Conservation (phyloP, 92 coral and sea anemone genomes). For the Phenganax marumi region DNA sequence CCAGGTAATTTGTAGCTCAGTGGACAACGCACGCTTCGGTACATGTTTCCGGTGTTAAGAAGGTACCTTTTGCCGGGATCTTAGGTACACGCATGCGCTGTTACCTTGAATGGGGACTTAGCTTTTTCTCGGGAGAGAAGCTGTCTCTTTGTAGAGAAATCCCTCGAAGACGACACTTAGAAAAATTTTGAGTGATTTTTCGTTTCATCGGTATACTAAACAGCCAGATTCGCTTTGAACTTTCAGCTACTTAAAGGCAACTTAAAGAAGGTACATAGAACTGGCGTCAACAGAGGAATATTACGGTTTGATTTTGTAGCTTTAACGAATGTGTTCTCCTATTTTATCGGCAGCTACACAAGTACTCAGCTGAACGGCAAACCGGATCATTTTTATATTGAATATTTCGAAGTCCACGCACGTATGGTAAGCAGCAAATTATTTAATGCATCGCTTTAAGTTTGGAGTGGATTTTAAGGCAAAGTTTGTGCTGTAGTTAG, state of each 20-base stretch:
- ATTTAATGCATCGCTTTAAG: not conserved
- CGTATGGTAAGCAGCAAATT: slow-evolving; percentile 25
- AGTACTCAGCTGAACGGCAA: not conserved
- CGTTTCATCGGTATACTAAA: slow-evolving; percentile 63
- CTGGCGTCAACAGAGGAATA: slow-evolving; percentile 46
- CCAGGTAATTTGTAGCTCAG: too few species aligned
- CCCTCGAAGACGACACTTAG: slow-evolving; percentile 83
- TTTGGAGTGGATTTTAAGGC: not conserved
- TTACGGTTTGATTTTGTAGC: slow-evolving; percentile 49
- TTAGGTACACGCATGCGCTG: slow-evolving; percentile 79
- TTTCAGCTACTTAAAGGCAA: slow-evolving; percentile 18
- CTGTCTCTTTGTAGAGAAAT: slow-evolving; percentile 66
- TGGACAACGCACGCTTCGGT: not conserved
- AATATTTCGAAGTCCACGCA: not conserved
- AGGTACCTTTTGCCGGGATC: too few species aligned
- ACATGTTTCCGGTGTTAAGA: not conserved
- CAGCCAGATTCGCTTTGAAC: not conserved
- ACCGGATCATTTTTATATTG: not conserved
- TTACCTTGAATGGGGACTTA: slow-evolving; percentile 76
- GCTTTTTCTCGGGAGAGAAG: slow-evolving; percentile 55
- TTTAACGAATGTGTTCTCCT: slow-evolving; percentile 13
- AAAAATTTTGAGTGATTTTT: slow-evolving; percentile 74
- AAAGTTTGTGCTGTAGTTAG: not conserved
- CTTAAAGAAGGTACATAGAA: not conserved
- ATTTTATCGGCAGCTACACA: slow-evolving; percentile 29